Conservation (phyloP, 2,797 vertebrate genomes). For the Rhabdophis nuchalis region DNA sequence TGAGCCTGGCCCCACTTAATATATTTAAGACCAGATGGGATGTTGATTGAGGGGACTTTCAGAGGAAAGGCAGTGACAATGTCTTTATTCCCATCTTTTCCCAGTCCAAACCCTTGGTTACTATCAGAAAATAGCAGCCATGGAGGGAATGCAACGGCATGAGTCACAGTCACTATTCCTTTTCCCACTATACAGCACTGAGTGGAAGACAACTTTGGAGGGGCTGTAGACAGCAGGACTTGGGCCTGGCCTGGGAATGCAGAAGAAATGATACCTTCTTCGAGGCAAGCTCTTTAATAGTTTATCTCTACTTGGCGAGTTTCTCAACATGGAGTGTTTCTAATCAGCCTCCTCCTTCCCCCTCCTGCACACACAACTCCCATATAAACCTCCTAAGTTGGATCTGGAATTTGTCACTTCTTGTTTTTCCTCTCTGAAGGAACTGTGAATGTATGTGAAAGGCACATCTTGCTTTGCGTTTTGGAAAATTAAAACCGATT, state of each 20-base stretch:
- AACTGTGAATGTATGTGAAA: neutral
- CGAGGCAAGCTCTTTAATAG: neutral
- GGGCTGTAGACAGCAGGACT: fast-evolving
- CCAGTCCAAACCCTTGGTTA: neutral
- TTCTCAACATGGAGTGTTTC: neutral
- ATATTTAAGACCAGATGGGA: slow-evolving; percentile 5
- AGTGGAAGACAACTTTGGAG: neutral
- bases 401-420: neutral
- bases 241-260: neutral
- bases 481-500: neutral
- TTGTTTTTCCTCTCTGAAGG: neutral
- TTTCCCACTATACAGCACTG: neutral
- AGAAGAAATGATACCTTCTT: neutral
- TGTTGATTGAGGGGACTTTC: neutral
- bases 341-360: neutral
- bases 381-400: neutral
- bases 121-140: neutral
- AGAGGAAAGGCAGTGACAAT: neutral
- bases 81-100: neutral
- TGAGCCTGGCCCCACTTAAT: neutral
- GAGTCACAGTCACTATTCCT: neutral
- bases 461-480: neutral
- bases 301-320: neutral
- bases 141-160: neutral
- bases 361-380: neutral